Conservation (phyloP, 2,113 vertebrate species). For the Naja naja region DNA sequence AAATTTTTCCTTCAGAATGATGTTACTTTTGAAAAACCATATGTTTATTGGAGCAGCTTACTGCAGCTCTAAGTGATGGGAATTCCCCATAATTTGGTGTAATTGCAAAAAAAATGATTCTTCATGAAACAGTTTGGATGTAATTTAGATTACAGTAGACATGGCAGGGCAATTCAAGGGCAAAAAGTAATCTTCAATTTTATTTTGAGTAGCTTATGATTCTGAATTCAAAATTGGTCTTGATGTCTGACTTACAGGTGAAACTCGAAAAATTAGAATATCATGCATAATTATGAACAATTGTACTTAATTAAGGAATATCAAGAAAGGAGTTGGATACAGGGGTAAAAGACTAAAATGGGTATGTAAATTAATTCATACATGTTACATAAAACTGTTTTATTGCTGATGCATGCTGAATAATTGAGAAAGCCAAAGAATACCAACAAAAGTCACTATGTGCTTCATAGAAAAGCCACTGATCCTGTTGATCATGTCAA, state of each 20-base stretch:
- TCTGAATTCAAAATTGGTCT: slow-evolving; percentile 54
- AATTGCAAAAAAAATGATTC: slow-evolving; percentile 60
- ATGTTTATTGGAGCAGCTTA: slow-evolving; percentile 52
- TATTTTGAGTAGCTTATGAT: slow-evolving; percentile 68
- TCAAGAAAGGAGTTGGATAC: too few species aligned
- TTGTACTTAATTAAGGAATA: too few species aligned
- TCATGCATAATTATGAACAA: too few species aligned
- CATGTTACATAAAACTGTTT: too few species aligned
- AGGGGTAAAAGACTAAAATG: too few species aligned
- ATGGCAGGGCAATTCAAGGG: slow-evolving; percentile 64
- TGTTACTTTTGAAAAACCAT: slow-evolving; percentile 23
- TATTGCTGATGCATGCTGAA: too few species aligned
- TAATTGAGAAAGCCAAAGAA: too few species aligned
- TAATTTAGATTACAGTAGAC: slow-evolving; percentile 74
- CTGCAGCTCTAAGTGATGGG: slow-evolving; percentile 42
- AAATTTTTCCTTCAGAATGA: slow-evolving; percentile 6
- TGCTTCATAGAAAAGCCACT: too few species aligned
- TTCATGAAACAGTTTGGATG: slow-evolving; percentile 69
- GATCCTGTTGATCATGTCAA: too few species aligned
- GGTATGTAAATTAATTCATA: too few species aligned
- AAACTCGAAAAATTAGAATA: too few species aligned
- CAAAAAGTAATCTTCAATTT: slow-evolving; percentile 54
- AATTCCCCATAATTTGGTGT: slow-evolving; percentile 62
- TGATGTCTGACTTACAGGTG: slow-evolving; percentile 20
- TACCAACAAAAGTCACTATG: too few species aligned